Conservation (phyloP, 2,113 vertebrate species). For the Oncorhynchus keta region DNA sequence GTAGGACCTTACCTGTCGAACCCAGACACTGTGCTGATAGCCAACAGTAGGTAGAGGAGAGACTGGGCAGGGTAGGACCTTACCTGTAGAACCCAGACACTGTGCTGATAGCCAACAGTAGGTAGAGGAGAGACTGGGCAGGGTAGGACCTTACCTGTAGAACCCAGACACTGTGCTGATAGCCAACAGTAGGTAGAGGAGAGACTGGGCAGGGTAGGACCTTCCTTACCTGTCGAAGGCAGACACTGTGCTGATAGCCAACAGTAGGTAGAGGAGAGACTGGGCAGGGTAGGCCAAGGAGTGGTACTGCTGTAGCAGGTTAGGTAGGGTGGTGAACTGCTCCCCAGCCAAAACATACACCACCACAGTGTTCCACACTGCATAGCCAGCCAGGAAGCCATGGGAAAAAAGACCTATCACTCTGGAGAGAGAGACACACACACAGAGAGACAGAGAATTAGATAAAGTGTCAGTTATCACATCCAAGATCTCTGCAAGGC, state of each 20-base stretch:
- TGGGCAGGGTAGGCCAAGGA: constrained; percentile 87
- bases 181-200: no score
- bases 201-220: not conserved
- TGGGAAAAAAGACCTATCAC: constrained; percentile 86
- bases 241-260: constrained; percentile 89
- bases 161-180: not conserved
- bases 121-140: not conserved
- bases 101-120: no score
- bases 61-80: no score
- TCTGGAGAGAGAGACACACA: constrained; percentile 59
- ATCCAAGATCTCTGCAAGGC: no score
- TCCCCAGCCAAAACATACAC: constrained; percentile 88
- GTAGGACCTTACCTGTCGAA: no score
- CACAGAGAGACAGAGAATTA: not conserved
- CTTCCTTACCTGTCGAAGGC: constrained; percentile 87
- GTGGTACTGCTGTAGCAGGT: constrained; percentile 89
- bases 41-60: no score
- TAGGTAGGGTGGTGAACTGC: constrained; percentile 78
- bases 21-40: no score
- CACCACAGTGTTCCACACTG: constrained; percentile 89
- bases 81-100: no score
- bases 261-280: constrained; percentile 89
- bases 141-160: not conserved
- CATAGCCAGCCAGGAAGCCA: constrained; percentile 90
- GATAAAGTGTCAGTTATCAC: no score